Percentiles rank a stretch among this genome's conserved stretches.
These are phyloP conservation scores for Meiosimyza decipiens DNA, from an alignment of 2,888 invertebrate species.

Conservation along the genomic window DNA sequence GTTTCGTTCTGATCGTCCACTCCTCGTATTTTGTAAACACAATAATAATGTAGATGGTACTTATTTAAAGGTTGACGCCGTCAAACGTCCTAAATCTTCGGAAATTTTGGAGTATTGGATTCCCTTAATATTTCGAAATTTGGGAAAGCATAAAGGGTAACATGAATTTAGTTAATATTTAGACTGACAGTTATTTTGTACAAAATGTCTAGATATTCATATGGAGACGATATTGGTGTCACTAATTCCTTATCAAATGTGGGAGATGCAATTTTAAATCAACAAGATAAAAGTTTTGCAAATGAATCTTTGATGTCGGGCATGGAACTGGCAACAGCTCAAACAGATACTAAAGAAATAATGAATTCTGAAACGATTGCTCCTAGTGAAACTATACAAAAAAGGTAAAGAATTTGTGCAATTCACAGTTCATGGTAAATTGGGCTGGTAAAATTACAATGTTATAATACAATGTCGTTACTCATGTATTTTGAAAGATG, in stretches of 20 bases:
- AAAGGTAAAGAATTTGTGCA: too few species aligned
- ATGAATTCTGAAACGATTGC: constrained; percentile 64
- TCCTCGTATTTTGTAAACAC: neutral
- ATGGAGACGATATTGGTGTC: constrained; percentile 56
- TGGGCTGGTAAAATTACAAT: too few species aligned
- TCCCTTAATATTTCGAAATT: constrained; percentile 67
- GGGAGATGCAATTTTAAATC: constrained; percentile 42
- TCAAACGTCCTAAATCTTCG: constrained; percentile 72
- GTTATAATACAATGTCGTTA: too few species aligned
- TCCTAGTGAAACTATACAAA: constrained; percentile 60
- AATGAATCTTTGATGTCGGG: constrained; percentile 29
- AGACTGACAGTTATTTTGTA: neutral
- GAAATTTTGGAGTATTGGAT: constrained; percentile 71
- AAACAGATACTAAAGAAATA: constrained; percentile 61
- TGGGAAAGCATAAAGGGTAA: constrained; percentile 65
- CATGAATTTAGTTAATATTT: neutral
- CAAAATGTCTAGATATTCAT: constrained; percentile 53
- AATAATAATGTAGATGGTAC: neutral
- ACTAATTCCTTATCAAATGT: constrained; percentile 38
- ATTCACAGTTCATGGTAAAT: too few species aligned
- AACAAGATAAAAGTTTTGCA: constrained; percentile 33
- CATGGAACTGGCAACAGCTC: constrained; percentile 56
- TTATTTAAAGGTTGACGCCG: constrained; percentile 69
- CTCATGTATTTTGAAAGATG: too few species aligned
- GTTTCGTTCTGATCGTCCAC: too few species aligned